phyloP scores from a whole-genome alignment of 2,888 invertebrate genomes.

The Microplitis deprimator region DNA sequence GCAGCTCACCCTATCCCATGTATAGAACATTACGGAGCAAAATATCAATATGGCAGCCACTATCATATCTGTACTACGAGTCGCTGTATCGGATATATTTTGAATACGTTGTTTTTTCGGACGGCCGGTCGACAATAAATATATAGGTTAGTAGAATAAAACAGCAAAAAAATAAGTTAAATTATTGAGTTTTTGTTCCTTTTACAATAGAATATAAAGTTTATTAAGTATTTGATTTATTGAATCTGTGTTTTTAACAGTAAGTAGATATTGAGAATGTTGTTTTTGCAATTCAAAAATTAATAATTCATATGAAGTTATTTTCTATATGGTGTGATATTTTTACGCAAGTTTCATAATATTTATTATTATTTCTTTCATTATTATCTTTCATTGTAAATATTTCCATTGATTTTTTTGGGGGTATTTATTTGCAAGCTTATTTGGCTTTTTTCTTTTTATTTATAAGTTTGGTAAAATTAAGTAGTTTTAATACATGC shows the following conservation, averaged over 20 bases:
- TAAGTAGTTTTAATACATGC: background rate
- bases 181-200: background rate
- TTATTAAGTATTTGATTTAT: background rate
- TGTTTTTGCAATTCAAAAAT: background rate
- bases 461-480: background rate
- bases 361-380: background rate
- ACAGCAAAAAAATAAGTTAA: slow-evolving; percentile 26
- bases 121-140: slow-evolving; percentile 62
- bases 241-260: background rate
- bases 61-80: slow-evolving; percentile 53
- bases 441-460: background rate
- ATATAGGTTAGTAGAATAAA: slow-evolving; percentile 63
- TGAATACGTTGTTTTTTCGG: slow-evolving; percentile 56
- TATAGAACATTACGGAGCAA: slow-evolving; percentile 47
- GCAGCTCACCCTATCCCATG: slow-evolving; percentile 46
- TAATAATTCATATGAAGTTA: background rate
- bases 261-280: background rate
- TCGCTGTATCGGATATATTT: slow-evolving; percentile 57
- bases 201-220: background rate
- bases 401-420: background rate
- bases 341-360: background rate
- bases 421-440: background rate
- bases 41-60: slow-evolving; percentile 58
- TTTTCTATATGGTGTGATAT: background rate
- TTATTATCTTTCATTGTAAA: background rate